Evolutionary conservation across 1,140 invertebrate genomes (phyloP).

Genomic region (Probaryconus sp.): DNA sequence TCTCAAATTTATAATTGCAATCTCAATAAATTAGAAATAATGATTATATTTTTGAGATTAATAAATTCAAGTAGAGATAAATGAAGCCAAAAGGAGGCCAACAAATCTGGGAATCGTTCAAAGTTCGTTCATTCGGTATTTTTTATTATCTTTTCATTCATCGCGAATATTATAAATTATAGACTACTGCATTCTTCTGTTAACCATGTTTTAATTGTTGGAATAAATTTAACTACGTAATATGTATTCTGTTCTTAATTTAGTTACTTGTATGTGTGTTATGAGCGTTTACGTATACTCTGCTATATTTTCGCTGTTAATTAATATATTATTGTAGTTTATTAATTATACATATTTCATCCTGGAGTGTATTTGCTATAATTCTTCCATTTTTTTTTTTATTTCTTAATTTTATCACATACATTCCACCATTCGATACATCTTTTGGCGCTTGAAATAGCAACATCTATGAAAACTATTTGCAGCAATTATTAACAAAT

Average conservation of each 20-base stretch:
- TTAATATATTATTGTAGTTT: conserved; percentile 63
- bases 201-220: conserved; percentile 48
- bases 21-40: too few species aligned
- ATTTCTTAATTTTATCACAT: conserved; percentile 30
- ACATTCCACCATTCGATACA: conserved; percentile 37
- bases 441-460: conserved; percentile 2
- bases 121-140: conserved; percentile 11
- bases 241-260: conserved; percentile 63
- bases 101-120: conserved; percentile 3
- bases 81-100: not conserved
- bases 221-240: conserved; percentile 63
- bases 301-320: conserved; percentile 58
- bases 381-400: conserved; percentile 26
- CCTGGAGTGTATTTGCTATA: conserved; percentile 46
- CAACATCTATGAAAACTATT: not conserved
- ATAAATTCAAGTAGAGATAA: not conserved
- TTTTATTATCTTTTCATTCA: conserved; percentile 8
- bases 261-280: conserved; percentile 65
- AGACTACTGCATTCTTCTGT: conserved; percentile 38
- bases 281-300: conserved; percentile 61
- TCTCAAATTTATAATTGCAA: too few species aligned
- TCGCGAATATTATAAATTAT: conserved; percentile 35
- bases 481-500: too few species aligned
- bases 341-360: conserved; percentile 50
- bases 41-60: not conserved